A percentile compares a stretch with the other conserved stretches of the same genome.
Conservation (phyloP, 2,113 vertebrate species). For the Nerophis ophidion region DNA sequence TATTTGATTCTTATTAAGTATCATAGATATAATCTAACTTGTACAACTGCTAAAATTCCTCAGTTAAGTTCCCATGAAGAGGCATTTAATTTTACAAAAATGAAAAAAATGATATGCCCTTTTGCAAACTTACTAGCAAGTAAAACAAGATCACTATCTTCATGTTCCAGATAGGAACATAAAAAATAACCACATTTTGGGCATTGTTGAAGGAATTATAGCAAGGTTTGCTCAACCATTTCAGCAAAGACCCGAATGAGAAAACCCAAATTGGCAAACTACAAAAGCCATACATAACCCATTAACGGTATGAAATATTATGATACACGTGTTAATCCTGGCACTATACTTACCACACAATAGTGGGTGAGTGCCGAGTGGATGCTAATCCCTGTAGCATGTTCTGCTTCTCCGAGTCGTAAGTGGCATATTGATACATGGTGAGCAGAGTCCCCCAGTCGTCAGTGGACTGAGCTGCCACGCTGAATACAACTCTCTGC, state of each 20-base stretch:
- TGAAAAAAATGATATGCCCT: no score
- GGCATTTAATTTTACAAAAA: no score
- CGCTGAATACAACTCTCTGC: slow-evolving; percentile 78
- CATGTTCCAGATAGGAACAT: no score
- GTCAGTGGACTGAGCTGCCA: slow-evolving; percentile 74
- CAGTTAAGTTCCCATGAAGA: no score
- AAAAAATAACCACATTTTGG: no score
- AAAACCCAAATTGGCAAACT: background rate
- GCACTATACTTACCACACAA: slow-evolving; percentile 73
- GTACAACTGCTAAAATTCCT: no score
- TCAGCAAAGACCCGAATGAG: background rate
- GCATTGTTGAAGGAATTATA: no score
- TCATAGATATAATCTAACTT: no score
- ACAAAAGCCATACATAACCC: background rate
- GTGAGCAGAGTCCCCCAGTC: slow-evolving; percentile 75
- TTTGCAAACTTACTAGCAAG: no score
- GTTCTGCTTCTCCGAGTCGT: slow-evolving; percentile 83
- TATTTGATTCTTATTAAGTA: no score
- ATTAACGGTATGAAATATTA: background rate
- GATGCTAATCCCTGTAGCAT: slow-evolving; percentile 83
- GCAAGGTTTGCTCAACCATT: background rate
- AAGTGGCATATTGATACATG: slow-evolving; percentile 59
- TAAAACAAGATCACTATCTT: no score
- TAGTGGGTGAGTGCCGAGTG: slow-evolving; percentile 71
- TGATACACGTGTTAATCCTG: background rate